A percentile compares a stretch with the other conserved stretches of the same genome.
Evolutionary conservation across 2,888 invertebrate species (phyloP).

Genomic region (Melolontha melolontha): DNA sequence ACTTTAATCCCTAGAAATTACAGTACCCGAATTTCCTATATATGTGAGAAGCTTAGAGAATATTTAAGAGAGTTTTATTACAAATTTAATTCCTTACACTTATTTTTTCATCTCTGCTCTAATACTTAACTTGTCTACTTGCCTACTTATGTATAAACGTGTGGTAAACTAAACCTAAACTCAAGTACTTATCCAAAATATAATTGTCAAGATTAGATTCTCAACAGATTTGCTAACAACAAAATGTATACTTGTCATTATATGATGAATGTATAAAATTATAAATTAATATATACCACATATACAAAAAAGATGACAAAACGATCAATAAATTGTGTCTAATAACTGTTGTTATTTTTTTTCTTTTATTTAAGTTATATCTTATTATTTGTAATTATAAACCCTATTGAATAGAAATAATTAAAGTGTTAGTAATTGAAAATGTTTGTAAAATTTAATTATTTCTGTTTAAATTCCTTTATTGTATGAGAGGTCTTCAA

Average conservation of each 20-base stretch:
- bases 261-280: slow-evolving; percentile 50
- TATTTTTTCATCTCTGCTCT: too few species aligned
- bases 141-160: not conserved
- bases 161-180: slow-evolving; percentile 10
- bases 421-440: too few species aligned
- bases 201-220: slow-evolving; percentile 18
- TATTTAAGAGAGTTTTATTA: too few species aligned
- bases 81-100: too few species aligned
- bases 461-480: too few species aligned
- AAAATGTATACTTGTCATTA: slow-evolving; percentile 50
- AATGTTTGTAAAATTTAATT: too few species aligned
- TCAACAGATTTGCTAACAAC: slow-evolving; percentile 45
- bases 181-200: not conserved
- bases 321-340: slow-evolving; percentile 56
- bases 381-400: too few species aligned
- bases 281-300: slow-evolving; percentile 34
- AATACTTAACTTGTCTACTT: not conserved
- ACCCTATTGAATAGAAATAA: too few species aligned
- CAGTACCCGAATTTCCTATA: too few species aligned
- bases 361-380: slow-evolving; percentile 1
- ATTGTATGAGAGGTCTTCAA: too few species aligned
- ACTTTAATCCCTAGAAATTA: too few species aligned
- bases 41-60: too few species aligned
- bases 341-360: slow-evolving; percentile 46
- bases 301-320: slow-evolving; percentile 34